Percentiles rank a stretch among this genome's conserved stretches.
Evolutionary conservation across 2,113 vertebrate species (phyloP).

Genomic region (Dasyurus viverrinus): DNA sequence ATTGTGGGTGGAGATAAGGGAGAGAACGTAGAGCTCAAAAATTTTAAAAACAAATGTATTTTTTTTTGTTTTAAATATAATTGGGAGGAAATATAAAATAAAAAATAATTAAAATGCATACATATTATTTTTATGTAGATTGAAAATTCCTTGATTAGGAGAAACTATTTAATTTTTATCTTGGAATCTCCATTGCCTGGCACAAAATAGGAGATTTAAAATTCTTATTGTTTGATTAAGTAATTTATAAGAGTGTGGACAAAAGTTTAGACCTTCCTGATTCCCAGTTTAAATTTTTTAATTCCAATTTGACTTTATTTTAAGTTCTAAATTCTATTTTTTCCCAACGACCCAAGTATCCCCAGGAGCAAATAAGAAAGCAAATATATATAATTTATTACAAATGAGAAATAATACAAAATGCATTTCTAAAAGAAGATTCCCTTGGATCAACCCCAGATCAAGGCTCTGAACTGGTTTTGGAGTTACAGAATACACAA

Average conservation of each 20-base stretch:
- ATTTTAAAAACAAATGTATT: too few relatives aligned
- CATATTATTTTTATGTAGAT: background rate
- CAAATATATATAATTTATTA: background rate
- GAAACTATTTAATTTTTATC: background rate
- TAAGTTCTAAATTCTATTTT: background rate
- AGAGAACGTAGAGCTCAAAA: too few relatives aligned
- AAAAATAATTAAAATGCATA: background rate
- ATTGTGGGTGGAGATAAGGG: too few relatives aligned
- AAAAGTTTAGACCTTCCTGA: background rate
- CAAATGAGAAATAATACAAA: background rate
- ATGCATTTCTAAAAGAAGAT: background rate
- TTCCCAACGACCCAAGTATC: background rate
- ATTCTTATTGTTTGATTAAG: background rate
- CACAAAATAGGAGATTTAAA: background rate
- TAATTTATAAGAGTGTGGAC: background rate
- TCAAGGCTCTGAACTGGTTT: too few relatives aligned
- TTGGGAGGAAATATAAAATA: too few relatives aligned
- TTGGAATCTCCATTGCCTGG: background rate
- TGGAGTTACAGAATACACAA: too few relatives aligned
- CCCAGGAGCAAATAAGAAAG: background rate
- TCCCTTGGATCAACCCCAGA: too few relatives aligned
- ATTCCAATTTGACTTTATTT: background rate
- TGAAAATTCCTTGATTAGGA: background rate
- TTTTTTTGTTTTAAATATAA: too few relatives aligned
- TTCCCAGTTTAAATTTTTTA: background rate